Conservation (phyloP, 2,888 invertebrate genomes). For the Pterostichus niger region DNA sequence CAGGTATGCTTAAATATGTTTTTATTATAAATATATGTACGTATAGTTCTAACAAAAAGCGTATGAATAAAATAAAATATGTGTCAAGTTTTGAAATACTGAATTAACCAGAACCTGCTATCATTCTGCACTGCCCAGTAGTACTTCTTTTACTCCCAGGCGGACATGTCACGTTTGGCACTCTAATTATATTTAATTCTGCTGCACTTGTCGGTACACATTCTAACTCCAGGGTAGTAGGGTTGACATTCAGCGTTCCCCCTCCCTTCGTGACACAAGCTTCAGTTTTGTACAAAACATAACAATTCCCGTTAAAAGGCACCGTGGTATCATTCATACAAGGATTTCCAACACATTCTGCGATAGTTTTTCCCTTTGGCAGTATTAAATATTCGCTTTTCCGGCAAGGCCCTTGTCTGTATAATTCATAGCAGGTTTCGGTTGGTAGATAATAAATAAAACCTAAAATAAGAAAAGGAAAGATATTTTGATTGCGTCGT, state of each 20-base stretch:
- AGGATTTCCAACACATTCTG: conserved; percentile 82
- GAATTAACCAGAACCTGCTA: conserved; percentile 4
- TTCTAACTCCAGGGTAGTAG: conserved; percentile 80
- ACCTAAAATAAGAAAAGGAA: conserved; percentile 74
- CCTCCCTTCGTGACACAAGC: conserved; percentile 78
- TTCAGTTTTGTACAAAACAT: conserved; percentile 75
- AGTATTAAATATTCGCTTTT: conserved; percentile 80
- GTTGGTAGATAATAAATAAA: conserved; percentile 82
- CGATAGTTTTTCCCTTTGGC: conserved; percentile 78
- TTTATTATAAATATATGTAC: conserved; percentile 36
- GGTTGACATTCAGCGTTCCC: conserved; percentile 81
- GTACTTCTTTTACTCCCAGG: conserved; percentile 73
- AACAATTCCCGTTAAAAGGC: conserved; percentile 77
- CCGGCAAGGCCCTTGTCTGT: conserved; percentile 83
- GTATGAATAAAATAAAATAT: neutral
- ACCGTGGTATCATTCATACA: conserved; percentile 80
- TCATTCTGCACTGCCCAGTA: conserved; percentile 71
- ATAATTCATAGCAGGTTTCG: conserved; percentile 83
- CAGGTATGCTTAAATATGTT: conserved; percentile 12
- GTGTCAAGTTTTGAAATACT: neutral
- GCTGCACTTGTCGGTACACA: conserved; percentile 77
- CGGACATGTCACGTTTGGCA: conserved; percentile 70
- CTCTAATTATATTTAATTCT: conserved; percentile 67
- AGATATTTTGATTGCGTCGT: neutral
- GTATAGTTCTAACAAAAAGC: neutral